Conservation (phyloP, 1,140 invertebrate genomes). For the Gryon sp. region DNA sequence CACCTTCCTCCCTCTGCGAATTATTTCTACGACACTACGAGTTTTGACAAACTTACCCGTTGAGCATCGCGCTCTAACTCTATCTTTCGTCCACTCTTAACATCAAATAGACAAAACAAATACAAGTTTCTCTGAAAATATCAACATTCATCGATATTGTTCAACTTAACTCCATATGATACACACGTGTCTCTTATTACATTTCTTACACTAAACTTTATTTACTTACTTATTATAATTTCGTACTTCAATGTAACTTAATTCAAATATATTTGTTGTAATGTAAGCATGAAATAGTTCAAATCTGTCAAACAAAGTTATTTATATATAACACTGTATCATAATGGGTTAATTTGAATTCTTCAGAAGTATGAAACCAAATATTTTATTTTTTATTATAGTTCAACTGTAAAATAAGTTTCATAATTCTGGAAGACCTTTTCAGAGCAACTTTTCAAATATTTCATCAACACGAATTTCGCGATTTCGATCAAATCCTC, state of each 20-base stretch:
- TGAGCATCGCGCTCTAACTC: conserved; percentile 61
- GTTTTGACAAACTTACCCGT: conserved; percentile 70
- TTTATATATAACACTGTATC: not conserved
- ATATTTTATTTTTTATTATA: conserved; percentile 40
- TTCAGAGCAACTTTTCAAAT: conserved; percentile 51
- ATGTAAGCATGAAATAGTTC: no score
- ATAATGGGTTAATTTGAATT: no score
- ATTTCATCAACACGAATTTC: conserved; percentile 22
- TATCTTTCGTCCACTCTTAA: conserved; percentile 46
- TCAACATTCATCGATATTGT: no score
- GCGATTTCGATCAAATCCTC: conserved; percentile 45
- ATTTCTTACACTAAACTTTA: conserved; percentile 6
- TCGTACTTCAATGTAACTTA: no score
- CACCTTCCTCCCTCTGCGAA: conserved; percentile 14
- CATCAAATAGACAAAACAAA: no score
- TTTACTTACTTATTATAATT: no score
- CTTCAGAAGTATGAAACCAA: not conserved
- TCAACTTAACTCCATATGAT: no score
- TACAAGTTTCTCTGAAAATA: conserved; percentile 57
- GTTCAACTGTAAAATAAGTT: no score
- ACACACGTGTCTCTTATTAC: not conserved
- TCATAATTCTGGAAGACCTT: no score
- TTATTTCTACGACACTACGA: no score
- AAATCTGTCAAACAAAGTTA: no score
- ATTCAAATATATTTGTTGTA: no score